These are phyloP conservation scores for Ctenopoma kingsleyae DNA, from an alignment of 2,797 vertebrate genomes.

Conservation along the genomic window DNA sequence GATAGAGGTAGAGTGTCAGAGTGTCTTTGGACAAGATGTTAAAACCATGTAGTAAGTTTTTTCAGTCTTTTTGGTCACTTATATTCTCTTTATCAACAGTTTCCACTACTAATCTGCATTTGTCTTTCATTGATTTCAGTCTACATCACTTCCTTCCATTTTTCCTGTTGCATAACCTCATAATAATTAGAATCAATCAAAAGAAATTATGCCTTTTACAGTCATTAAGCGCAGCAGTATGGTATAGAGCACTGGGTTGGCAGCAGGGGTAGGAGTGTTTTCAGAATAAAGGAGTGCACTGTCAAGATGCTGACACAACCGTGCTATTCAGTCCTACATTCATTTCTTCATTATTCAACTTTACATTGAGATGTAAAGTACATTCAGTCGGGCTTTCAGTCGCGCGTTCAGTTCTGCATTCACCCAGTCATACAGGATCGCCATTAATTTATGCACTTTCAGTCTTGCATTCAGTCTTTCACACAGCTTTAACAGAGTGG, in stretches of 20 bases:
- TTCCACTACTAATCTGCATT: neutral
- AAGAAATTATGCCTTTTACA: neutral
- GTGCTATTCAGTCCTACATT: too few species aligned
- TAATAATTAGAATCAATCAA: constrained; percentile 6
- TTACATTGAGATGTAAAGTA: neutral
- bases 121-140: neutral
- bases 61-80: neutral
- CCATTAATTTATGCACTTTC: too few species aligned
- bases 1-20: too few species aligned
- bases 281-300: too few species aligned
- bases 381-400: constrained; percentile 13
- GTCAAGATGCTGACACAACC: too few species aligned
- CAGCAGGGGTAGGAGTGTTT: too few species aligned
- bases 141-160: neutral
- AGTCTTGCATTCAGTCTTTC: too few species aligned
- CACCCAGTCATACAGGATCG: neutral
- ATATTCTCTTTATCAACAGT: neutral
- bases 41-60: too few species aligned
- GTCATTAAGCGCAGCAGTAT: neutral
- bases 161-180: neutral
- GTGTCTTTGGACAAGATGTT: too few species aligned
- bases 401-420: constrained; percentile 11
- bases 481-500: too few species aligned
- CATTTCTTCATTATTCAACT: constrained; percentile 18
- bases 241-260: too few species aligned